These are phyloP conservation scores for Bradypodion pumilum DNA, from an alignment of 2,797 vertebrate genomes.

Conservation along the genomic window DNA sequence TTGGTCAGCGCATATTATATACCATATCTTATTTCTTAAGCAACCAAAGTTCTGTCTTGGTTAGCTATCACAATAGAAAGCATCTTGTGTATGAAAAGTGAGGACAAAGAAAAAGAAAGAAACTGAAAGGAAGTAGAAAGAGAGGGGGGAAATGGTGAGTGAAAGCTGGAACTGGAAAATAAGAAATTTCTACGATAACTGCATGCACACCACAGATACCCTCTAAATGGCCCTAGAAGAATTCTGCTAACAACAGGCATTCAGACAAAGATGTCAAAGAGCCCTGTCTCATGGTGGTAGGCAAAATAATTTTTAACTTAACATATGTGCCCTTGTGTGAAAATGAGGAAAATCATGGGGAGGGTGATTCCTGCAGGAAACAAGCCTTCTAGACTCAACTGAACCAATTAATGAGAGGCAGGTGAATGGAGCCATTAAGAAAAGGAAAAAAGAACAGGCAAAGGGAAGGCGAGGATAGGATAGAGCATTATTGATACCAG, in stretches of 20 bases:
- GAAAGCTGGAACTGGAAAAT: neutral
- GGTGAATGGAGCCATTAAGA: too few relatives aligned
- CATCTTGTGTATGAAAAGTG: accelerated
- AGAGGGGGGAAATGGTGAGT: neutral
- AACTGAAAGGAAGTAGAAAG: neutral
- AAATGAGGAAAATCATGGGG: too few relatives aligned
- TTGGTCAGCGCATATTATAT: neutral
- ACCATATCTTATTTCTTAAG: neutral
- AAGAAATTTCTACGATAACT: neutral
- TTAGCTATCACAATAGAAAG: neutral
- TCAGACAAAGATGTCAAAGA: neutral
- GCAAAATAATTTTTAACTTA: neutral
- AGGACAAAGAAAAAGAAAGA: neutral
- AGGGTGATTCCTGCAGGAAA: too few relatives aligned
- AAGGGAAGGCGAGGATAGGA: too few relatives aligned
- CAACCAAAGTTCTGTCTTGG: neutral
- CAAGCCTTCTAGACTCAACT: too few relatives aligned
- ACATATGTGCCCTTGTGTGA: too few relatives aligned
- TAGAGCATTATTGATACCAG: too few relatives aligned
- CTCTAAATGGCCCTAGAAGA: too few relatives aligned
- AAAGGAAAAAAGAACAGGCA: too few relatives aligned
- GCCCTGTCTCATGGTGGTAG: neutral
- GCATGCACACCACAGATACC: neutral
- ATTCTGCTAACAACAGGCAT: neutral
- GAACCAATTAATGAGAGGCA: too few relatives aligned